Percentiles rank a stretch among this genome's conserved stretches.
These are phyloP conservation scores for Apamea epomidion DNA, from an alignment of 2,888 invertebrate species.

Conservation along the genomic window DNA sequence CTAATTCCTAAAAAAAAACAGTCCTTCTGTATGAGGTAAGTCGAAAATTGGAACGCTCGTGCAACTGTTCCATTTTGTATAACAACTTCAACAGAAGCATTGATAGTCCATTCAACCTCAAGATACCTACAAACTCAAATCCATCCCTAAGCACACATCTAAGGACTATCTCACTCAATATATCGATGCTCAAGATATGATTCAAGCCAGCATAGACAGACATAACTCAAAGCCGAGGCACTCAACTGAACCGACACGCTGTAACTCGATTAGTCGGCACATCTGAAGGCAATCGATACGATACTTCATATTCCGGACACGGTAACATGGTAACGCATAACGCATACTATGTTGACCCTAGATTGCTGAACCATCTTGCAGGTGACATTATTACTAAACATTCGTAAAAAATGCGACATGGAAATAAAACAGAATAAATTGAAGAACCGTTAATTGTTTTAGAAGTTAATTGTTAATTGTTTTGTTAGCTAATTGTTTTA, in stretches of 20 bases:
- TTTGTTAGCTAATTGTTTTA: no score
- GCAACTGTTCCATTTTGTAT: neutral
- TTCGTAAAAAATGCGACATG: neutral
- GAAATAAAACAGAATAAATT: neutral
- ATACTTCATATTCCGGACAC: conserved; percentile 36
- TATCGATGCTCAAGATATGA: conserved; percentile 45
- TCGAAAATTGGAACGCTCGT: no score
- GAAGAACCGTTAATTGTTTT: neutral
- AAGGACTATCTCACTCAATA: conserved; percentile 26
- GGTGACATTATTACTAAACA: neutral
- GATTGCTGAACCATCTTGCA: neutral
- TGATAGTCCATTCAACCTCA: neutral
- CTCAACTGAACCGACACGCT: conserved; percentile 61
- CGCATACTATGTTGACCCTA: neutral
- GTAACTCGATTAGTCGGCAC: conserved; percentile 70
- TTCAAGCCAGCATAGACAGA: conserved; percentile 42
- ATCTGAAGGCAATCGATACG: conserved; percentile 67
- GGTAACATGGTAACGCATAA: conserved; percentile 20
- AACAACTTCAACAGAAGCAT: neutral
- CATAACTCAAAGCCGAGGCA: conserved; percentile 61
- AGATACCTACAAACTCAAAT: conserved; percentile 18
- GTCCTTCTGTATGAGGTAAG: no score
- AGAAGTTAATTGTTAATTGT: no score
- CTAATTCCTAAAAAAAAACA: no score
- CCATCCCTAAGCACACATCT: neutral